Conservation (phyloP, 2,888 invertebrate genomes). For the Odontothrips loti region DNA sequence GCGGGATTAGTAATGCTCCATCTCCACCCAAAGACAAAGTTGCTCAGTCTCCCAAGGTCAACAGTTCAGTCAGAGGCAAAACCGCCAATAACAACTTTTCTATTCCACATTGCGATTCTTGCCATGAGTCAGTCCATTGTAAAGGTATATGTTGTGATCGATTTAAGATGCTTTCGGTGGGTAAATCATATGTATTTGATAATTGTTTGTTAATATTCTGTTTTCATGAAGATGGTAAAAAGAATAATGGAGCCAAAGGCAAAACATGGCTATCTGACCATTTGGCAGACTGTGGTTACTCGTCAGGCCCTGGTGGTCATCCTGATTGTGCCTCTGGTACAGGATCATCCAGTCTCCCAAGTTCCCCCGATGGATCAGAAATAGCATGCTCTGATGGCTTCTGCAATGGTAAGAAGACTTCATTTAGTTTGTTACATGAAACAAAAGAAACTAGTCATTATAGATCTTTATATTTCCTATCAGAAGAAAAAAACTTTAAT, state of each 20-base stretch:
- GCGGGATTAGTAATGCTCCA: not conserved
- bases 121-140: constrained; percentile 47
- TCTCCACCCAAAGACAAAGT: constrained; percentile 22
- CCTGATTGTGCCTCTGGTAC: constrained; percentile 5
- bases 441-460: not conserved
- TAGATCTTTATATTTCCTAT: no score
- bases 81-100: constrained; percentile 34
- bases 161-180: not conserved
- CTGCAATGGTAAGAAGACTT: constrained; percentile 57
- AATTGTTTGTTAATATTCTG: not conserved
- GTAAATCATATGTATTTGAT: not conserved
- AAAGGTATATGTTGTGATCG: not conserved
- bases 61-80: constrained; percentile 38
- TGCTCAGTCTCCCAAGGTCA: constrained; percentile 34
- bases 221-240: not conserved
- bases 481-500: not conserved
- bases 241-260: not conserved
- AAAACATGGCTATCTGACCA: constrained; percentile 49
- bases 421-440: not conserved
- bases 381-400: constrained; percentile 84
- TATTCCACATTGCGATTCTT: constrained; percentile 46
- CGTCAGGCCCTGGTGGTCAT: constrained; percentile 61
- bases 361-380: constrained; percentile 86
- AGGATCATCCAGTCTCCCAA: constrained; percentile 47
- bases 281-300: constrained; percentile 82